Percentiles rank a stretch among this genome's conserved stretches.
Conservation (phyloP, 37 sponge, comb jelly and placozoan genomes). For the Beroe forskalii region DNA sequence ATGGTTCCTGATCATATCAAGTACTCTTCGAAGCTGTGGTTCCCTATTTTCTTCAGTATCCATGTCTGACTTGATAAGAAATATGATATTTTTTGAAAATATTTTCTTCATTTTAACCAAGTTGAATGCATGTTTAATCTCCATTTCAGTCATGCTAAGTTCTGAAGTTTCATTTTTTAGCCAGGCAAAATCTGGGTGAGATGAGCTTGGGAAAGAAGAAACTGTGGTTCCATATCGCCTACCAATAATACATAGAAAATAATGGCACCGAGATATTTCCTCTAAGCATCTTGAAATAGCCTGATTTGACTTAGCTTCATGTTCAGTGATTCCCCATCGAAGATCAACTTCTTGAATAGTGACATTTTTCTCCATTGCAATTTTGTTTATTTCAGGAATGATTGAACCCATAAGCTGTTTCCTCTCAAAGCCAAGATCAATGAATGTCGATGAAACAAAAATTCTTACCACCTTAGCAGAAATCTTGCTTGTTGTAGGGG, state of each 20-base stretch:
- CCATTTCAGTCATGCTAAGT: constrained; percentile 88
- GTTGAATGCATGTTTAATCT: constrained; percentile 80
- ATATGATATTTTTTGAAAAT: neutral
- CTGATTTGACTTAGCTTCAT: constrained; percentile 77
- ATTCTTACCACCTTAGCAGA: constrained; percentile 72
- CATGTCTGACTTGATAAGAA: neutral
- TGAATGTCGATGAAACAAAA: constrained; percentile 96
- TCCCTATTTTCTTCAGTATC: neutral
- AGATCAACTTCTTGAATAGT: constrained; percentile 93
- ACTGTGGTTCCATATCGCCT: constrained; percentile 92
- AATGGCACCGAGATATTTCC: constrained; percentile 83
- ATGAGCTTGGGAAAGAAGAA: constrained; percentile 72
- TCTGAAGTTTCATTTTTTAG: constrained; percentile 72
- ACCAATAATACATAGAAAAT: constrained; percentile 90
- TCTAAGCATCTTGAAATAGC: constrained; percentile 86
- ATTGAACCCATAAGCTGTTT: constrained; percentile 86
- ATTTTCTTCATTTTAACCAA: neutral
- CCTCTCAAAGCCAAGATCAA: constrained; percentile 95
- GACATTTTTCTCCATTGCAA: constrained; percentile 72
- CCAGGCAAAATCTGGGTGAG: constrained; percentile 87
- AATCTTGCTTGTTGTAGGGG: neutral
- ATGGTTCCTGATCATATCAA: neutral
- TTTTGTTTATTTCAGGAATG: constrained; percentile 87
- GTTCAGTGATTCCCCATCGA: constrained; percentile 98
- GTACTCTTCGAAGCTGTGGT: neutral